These are phyloP conservation scores for Ptilonorhynchus violaceus DNA, from an alignment of 2,113 vertebrate species.

Conservation along the genomic window DNA sequence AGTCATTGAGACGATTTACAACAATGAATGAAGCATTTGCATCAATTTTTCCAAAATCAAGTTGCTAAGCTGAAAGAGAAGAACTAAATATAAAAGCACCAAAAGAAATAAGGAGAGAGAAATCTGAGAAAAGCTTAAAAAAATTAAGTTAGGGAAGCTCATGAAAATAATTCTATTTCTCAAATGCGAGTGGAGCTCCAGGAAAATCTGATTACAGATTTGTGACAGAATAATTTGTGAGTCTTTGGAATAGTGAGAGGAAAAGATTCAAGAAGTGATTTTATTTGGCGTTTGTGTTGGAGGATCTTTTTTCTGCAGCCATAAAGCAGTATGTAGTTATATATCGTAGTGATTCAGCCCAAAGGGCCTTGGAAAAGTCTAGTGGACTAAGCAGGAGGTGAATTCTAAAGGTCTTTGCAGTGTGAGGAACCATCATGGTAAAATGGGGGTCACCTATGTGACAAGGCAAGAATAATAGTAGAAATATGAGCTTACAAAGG, in stretches of 20 bases:
- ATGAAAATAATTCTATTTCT: constrained; percentile 22
- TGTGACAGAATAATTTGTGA: constrained; percentile 27
- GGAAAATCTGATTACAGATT: constrained; percentile 41
- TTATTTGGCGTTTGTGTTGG: background rate
- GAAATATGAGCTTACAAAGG: background rate
- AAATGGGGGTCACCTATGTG: background rate
- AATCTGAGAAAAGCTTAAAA: background rate
- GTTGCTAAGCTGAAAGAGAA: background rate
- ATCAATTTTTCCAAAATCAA: background rate
- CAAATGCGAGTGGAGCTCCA: background rate
- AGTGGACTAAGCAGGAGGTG: background rate
- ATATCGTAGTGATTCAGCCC: background rate
- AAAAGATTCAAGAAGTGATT: background rate
- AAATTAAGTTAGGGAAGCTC: background rate
- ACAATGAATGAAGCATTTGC: background rate
- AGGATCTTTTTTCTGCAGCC: background rate
- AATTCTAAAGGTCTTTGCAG: background rate
- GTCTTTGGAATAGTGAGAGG: background rate
- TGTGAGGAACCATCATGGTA: background rate
- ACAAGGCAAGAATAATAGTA: background rate
- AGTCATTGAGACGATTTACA: background rate
- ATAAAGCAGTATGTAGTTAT: background rate
- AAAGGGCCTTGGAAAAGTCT: background rate
- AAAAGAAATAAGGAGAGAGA: background rate
- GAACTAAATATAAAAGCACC: background rate